Percentiles rank a stretch among this genome's conserved stretches.
Conservation (phyloP, 2,797 vertebrate species). For the Spinibarbus caldwelli region DNA sequence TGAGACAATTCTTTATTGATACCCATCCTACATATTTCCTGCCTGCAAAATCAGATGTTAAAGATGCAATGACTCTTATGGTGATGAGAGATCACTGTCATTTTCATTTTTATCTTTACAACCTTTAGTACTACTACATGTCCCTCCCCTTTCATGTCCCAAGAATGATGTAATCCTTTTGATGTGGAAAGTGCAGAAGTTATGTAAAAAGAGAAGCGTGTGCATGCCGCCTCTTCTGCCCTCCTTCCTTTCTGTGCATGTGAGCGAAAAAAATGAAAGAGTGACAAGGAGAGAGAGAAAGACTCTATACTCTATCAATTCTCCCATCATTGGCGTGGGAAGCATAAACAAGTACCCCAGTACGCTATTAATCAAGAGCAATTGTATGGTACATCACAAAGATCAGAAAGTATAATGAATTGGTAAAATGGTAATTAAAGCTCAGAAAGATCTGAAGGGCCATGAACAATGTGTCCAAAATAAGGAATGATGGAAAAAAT, state of each 20-base stretch:
- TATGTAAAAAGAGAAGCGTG: constrained; percentile 65
- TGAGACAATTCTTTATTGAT: background rate
- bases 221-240: constrained; percentile 45
- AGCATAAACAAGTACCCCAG: background rate
- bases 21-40: constrained; percentile 1
- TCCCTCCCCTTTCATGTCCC: constrained; percentile 57
- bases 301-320: background rate
- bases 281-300: background rate
- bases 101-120: background rate
- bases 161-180: constrained; percentile 75
- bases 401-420: background rate
- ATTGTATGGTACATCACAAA: constrained; percentile 1
- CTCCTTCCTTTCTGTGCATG: background rate
- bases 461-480: background rate
- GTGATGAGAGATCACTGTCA: constrained; percentile 14
- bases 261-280: background rate
- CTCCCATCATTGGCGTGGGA: background rate
- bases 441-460: background rate
- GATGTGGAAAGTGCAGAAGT: constrained; percentile 62
- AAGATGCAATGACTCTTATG: constrained; percentile 15
- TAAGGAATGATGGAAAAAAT: background rate
- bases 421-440: background rate
- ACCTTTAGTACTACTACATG: constrained; percentile 20
- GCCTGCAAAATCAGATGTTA: constrained; percentile 25
- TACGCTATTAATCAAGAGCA: background rate